phyloP scores from a whole-genome alignment of 2,888 invertebrate genomes.

The Pammene fasciana region DNA sequence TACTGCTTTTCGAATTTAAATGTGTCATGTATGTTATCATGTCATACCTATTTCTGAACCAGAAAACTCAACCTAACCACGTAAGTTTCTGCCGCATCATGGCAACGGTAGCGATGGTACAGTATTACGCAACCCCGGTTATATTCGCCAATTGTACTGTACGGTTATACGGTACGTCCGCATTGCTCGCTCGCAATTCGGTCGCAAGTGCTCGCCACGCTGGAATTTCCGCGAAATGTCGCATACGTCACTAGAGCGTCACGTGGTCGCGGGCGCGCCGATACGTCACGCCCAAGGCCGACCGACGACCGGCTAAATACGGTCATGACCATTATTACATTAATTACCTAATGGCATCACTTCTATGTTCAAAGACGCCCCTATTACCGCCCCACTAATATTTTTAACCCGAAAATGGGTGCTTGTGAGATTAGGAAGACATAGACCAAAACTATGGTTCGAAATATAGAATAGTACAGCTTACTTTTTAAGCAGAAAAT shows the following conservation, averaged over 20 bases:
- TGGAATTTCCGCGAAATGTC: slow-evolving; percentile 81
- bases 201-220: slow-evolving; percentile 49
- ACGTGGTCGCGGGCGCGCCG: slow-evolving; percentile 56
- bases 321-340: slow-evolving; percentile 46
- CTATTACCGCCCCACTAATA: neutral
- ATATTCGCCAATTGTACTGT: slow-evolving; percentile 26
- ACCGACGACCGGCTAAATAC: slow-evolving; percentile 50
- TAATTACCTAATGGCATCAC: slow-evolving; percentile 17
- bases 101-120: neutral
- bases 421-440: no score
- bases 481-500: no score
- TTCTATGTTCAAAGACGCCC: slow-evolving; percentile 3
- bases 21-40: no score
- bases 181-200: slow-evolving; percentile 45
- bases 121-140: slow-evolving; percentile 19
- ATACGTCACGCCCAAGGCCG: slow-evolving; percentile 74
- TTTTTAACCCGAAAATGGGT: no score
- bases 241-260: slow-evolving; percentile 69
- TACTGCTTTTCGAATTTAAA: no score
- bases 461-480: no score
- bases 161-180: slow-evolving; percentile 19
- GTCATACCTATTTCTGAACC: no score
- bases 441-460: no score
- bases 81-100: neutral
- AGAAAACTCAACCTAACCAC: no score